Evolutionary conservation across 64 coral and sea anemone species (phyloP).

Genomic region (Stichodactyla helianthus): DNA sequence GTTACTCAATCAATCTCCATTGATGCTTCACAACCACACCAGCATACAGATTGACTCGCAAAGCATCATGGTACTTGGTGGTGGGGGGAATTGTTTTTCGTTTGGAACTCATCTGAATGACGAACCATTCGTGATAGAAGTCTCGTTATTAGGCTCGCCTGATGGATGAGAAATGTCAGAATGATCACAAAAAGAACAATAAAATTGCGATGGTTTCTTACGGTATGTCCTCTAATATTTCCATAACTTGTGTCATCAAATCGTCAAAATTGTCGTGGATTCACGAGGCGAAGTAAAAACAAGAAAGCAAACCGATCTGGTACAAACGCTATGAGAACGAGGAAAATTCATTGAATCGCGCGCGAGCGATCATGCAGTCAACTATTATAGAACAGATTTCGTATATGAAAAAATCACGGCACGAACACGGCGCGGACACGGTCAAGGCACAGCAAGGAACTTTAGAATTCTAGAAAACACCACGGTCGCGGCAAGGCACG

Average conservation of each 20-base stretch:
- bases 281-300: too few species aligned
- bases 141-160: background rate
- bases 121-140: conserved; percentile 32
- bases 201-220: background rate
- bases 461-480: too few species aligned
- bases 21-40: conserved; percentile 84
- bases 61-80: conserved; percentile 75
- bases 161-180: background rate
- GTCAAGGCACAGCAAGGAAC: too few species aligned
- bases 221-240: too few species aligned
- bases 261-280: background rate
- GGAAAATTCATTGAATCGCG: too few species aligned
- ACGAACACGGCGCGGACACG: too few species aligned
- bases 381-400: too few species aligned
- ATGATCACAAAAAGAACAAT: background rate
- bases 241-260: background rate
- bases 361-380: too few species aligned
- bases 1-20: background rate
- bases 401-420: too few species aligned
- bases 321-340: too few species aligned
- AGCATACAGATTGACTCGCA: conserved; percentile 53
- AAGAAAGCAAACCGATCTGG: too few species aligned
- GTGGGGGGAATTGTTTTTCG: conserved; percentile 90
- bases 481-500: too few species aligned
- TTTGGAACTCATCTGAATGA: conserved; percentile 84